Evolutionary conservation across 2,888 invertebrate genomes (phyloP).

Genomic region (Halictus quadricinctus): DNA sequence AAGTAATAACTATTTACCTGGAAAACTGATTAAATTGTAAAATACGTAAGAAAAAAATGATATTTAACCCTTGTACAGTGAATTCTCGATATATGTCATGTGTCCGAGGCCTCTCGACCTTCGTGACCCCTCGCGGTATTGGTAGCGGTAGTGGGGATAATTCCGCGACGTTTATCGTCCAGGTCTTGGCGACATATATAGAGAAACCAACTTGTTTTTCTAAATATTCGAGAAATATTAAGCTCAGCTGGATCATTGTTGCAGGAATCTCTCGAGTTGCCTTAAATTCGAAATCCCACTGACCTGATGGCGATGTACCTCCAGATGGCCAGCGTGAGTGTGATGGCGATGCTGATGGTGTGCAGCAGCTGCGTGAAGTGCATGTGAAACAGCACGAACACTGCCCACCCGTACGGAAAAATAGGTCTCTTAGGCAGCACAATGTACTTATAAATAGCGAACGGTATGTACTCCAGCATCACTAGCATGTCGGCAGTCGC

Average conservation of each 20-base stretch:
- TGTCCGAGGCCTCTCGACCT: too few relatives aligned
- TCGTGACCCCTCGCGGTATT: too few relatives aligned
- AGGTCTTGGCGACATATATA: too few relatives aligned
- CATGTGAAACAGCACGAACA: slow-evolving; percentile 90
- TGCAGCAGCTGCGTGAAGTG: slow-evolving; percentile 92
- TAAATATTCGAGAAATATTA: too few relatives aligned
- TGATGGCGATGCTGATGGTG: slow-evolving; percentile 92
- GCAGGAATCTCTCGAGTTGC: background rate
- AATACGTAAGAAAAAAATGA: too few relatives aligned
- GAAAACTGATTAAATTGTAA: too few relatives aligned
- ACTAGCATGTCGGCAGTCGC: slow-evolving; percentile 95
- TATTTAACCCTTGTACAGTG: too few relatives aligned
- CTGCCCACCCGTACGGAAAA: slow-evolving; percentile 89
- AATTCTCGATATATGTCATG: too few relatives aligned
- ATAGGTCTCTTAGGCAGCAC: slow-evolving; percentile 86
- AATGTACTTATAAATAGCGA: slow-evolving; percentile 87
- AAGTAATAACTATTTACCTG: too few relatives aligned
- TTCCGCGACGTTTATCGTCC: too few relatives aligned
- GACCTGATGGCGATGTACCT: slow-evolving; percentile 92
- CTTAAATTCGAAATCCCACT: slow-evolving; percentile 27
- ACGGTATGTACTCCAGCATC: slow-evolving; percentile 93
- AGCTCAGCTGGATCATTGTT: background rate
- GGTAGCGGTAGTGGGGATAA: too few relatives aligned
- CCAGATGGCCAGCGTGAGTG: slow-evolving; percentile 92
- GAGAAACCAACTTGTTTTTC: too few relatives aligned